phyloP scores from a whole-genome alignment of 35 echinoderm and acorn worm species.

The Nesometra sesokonis region DNA sequence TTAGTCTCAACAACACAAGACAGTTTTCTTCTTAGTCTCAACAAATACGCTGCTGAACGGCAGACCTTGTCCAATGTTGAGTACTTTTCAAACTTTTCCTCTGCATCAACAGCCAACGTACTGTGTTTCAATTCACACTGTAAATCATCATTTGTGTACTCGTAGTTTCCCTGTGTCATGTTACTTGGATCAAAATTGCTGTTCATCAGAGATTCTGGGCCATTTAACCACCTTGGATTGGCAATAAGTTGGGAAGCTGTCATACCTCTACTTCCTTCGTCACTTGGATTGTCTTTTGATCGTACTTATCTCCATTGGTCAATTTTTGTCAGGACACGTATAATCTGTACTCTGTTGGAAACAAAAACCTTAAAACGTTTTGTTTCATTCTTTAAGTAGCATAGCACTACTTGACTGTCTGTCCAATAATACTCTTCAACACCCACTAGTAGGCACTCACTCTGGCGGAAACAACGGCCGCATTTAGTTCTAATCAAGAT shows the following conservation, averaged over 20 bases:
- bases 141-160: too few relatives aligned
- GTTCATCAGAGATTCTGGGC: constrained; percentile 37
- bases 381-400: neutral
- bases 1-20: neutral
- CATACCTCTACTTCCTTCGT: constrained; percentile 48
- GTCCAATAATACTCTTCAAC: constrained; percentile 2
- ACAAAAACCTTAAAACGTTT: constrained; percentile 49
- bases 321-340: constrained; percentile 23
- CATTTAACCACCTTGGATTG: constrained; percentile 22
- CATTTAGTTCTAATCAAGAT: neutral
- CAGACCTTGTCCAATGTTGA: too few relatives aligned
- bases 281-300: constrained; percentile 43
- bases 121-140: too few relatives aligned
- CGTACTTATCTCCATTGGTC: constrained; percentile 51
- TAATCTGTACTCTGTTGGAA: constrained; percentile 45
- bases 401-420: neutral
- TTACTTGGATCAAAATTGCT: neutral
- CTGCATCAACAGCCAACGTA: too few relatives aligned
- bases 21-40: too few relatives aligned
- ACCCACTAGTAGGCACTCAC: neutral
- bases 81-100: too few relatives aligned
- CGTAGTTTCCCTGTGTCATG: neutral
- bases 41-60: too few relatives aligned
- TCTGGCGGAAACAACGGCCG: neutral
- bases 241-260: neutral